Evolutionary conservation across 1,140 invertebrate genomes (phyloP).

Genomic region (Anoplophora glabripennis): DNA sequence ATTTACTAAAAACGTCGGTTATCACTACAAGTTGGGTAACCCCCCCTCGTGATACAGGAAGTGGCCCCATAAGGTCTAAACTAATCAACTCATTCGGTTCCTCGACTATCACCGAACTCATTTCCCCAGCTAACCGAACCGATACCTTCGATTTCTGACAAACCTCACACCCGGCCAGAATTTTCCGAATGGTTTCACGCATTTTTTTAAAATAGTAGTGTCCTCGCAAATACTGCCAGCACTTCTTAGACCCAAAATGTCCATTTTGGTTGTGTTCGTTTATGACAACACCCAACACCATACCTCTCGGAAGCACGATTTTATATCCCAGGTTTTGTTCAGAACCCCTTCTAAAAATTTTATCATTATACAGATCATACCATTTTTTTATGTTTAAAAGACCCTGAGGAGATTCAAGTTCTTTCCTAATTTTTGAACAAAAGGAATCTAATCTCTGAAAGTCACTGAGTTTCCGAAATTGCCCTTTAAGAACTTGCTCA

Average conservation of each 20-base stretch:
- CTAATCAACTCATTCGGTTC: neutral
- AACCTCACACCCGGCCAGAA: neutral
- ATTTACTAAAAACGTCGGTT: neutral
- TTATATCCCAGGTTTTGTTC: neutral
- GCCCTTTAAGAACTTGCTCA: neutral
- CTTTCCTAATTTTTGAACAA: neutral
- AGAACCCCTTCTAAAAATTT: constrained; percentile 1
- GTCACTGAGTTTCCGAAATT: neutral
- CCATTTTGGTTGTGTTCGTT: constrained; percentile 3
- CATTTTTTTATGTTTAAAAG: neutral
- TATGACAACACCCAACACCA: neutral
- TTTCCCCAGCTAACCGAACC: neutral
- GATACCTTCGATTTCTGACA: constrained; percentile 2
- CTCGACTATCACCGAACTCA: neutral
- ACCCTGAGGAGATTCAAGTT: neutral
- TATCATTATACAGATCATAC: neutral
- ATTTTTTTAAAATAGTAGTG: neutral
- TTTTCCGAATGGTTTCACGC: neutral
- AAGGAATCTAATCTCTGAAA: neutral
- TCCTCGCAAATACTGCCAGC: neutral
- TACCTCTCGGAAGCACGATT: neutral
- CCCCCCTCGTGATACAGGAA: neutral
- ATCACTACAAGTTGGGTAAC: constrained; percentile 3
- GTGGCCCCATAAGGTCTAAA: constrained; percentile 7
- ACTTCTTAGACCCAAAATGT: constrained; percentile 2